These are phyloP conservation scores for Cremastobaeus sp. DNA, from an alignment of 2,888 invertebrate species.

Conservation along the genomic window DNA sequence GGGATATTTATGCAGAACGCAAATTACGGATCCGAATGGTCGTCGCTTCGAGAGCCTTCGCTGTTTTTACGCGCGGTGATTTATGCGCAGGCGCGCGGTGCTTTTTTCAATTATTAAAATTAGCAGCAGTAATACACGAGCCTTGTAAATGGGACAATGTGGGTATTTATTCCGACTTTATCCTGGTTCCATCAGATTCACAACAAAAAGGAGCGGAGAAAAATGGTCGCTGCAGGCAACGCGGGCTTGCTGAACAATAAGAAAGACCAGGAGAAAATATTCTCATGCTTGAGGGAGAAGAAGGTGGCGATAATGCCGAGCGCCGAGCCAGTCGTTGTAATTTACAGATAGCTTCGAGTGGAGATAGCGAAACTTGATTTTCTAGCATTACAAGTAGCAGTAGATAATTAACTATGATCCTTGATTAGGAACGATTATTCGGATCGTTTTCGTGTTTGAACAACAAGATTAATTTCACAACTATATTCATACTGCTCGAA, in stretches of 20 bases:
- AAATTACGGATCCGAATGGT: conserved; percentile 32
- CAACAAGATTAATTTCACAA: conserved; percentile 27
- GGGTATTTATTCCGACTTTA: conserved; percentile 14
- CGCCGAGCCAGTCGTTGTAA: conserved; percentile 45
- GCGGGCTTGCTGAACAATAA: conserved; percentile 40
- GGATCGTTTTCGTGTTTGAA: conserved; percentile 36
- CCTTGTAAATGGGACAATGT: not conserved
- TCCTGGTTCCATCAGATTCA: conserved; percentile 28
- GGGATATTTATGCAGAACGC: conserved; percentile 36
- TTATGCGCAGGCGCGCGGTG: no score
- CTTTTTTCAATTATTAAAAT: not conserved
- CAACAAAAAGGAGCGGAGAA: conserved; percentile 29
- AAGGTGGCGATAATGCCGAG: conserved; percentile 49
- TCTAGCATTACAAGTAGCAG: conserved; percentile 38
- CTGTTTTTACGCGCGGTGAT: no score
- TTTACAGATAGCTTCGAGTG: conserved; percentile 52
- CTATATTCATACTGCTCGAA: no score
- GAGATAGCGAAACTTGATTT: conserved; percentile 53
- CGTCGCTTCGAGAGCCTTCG: no score
- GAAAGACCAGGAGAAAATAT: conserved; percentile 42
- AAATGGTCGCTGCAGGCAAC: conserved; percentile 38
- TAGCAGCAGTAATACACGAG: not conserved
- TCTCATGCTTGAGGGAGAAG: conserved; percentile 39
- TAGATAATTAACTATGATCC: conserved; percentile 52
- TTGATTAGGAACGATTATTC: conserved; percentile 46